Evolutionary conservation across 2,113 vertebrate genomes (phyloP).

Genomic region (Strigops habroptila): DNA sequence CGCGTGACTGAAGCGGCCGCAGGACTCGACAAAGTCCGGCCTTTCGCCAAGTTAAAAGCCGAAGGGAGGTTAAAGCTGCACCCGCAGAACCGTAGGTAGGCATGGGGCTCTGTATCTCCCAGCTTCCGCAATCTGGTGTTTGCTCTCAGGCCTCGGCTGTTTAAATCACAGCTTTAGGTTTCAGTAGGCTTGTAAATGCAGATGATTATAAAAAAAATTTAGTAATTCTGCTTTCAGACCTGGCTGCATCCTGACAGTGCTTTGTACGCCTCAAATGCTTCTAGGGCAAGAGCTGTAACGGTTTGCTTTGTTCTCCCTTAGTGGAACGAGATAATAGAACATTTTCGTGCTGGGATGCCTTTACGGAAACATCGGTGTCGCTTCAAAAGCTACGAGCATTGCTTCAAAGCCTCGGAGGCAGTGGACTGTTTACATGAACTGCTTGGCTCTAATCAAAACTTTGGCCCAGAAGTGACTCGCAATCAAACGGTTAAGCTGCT

Average conservation of each 20-base stretch:
- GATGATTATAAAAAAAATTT: fast-evolving
- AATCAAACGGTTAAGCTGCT: constrained; percentile 82
- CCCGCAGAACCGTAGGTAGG: fast-evolving
- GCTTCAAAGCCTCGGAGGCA: constrained; percentile 82
- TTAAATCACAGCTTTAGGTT: not conserved
- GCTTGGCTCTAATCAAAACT: constrained; percentile 80
- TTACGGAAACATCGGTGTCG: constrained; percentile 79
- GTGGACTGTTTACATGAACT: constrained; percentile 80
- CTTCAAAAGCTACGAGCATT: constrained; percentile 81
- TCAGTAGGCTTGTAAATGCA: fast-evolving
- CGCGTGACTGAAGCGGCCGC: no score
- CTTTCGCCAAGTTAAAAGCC: not conserved
- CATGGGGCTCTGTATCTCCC: not conserved
- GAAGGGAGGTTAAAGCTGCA: fast-evolving
- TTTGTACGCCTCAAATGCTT: not conserved
- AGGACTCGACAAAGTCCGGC: fast-evolving
- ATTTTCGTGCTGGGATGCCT: constrained; percentile 83
- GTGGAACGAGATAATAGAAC: constrained; percentile 88
- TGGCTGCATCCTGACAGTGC: fast-evolving
- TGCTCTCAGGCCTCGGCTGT: not conserved
- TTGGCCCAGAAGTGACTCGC: constrained; percentile 85
- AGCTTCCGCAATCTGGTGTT: not conserved
- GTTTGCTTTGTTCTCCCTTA: constrained; percentile 25
- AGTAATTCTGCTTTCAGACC: not conserved
- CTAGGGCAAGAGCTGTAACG: not conserved